Evolutionary conservation across 1,140 invertebrate species (phyloP).

Genomic region (Drosophila sechellia): DNA sequence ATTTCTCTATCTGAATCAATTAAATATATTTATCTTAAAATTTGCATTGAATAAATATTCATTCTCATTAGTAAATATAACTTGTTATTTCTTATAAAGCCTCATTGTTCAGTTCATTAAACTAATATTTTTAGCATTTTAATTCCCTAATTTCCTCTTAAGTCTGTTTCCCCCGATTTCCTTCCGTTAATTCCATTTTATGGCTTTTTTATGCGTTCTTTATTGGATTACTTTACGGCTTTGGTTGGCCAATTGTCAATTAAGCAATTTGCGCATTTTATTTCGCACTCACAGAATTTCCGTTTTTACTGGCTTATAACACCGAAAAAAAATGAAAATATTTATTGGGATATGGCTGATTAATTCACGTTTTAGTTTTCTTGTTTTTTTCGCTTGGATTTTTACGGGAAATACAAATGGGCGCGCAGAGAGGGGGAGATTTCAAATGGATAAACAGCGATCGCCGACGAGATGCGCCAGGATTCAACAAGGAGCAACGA

Average conservation of each 20-base stretch:
- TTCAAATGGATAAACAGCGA: constrained; percentile 23
- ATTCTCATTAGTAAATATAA: too few relatives aligned
- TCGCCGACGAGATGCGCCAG: constrained; percentile 24
- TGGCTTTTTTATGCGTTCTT: constrained; percentile 17
- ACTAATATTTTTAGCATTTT: not conserved
- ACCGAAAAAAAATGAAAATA: constrained; percentile 35
- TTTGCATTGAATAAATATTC: too few relatives aligned
- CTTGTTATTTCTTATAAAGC: not conserved
- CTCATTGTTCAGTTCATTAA: not conserved
- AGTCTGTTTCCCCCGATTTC: not conserved
- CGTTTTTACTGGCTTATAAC: constrained; percentile 2
- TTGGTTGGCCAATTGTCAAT: constrained; percentile 31
- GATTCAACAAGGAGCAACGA: constrained; percentile 32
- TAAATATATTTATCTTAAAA: too few relatives aligned
- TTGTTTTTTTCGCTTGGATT: not conserved
- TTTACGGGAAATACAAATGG: not conserved
- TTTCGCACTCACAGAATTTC: constrained; percentile 28
- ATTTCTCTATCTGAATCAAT: too few relatives aligned
- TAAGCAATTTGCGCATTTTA: constrained; percentile 37
- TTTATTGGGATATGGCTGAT: constrained; percentile 3
- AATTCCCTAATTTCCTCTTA: not conserved
- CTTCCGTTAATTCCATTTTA: not conserved
- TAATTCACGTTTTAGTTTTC: constrained; percentile 1
- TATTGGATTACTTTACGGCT: constrained; percentile 23
- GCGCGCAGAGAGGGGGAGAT: constrained; percentile 6